phyloP scores from a whole-genome alignment of 2,113 vertebrate genomes.

The Ptilonorhynchus violaceus region DNA sequence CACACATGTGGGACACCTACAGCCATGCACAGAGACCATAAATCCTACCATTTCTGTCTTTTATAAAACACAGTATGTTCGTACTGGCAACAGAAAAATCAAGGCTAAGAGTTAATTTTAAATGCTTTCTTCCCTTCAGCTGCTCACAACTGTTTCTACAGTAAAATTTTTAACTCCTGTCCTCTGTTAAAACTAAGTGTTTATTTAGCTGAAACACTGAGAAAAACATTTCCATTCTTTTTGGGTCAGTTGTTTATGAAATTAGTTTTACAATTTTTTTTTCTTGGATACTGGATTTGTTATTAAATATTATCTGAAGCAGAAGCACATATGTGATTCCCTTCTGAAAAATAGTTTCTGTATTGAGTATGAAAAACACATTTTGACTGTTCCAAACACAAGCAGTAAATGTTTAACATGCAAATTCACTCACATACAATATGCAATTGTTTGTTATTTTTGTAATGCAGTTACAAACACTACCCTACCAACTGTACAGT shows the following conservation, averaged over 20 bases:
- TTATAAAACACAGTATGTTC: background rate
- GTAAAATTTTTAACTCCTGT: background rate
- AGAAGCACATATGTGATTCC: background rate
- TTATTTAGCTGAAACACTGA: background rate
- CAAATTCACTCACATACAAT: background rate
- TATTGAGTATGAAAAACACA: background rate
- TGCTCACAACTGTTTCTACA: background rate
- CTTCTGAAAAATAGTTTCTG: background rate
- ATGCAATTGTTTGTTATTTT: background rate
- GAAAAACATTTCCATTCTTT: background rate
- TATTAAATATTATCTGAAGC: slow-evolving; percentile 1
- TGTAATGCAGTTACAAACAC: background rate
- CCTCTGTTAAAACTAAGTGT: background rate
- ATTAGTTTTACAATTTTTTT: background rate
- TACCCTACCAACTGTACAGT: background rate
- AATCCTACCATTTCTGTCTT: background rate
- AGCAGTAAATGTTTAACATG: background rate
- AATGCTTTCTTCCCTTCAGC: background rate
- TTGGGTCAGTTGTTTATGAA: background rate
- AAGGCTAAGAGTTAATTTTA: background rate
- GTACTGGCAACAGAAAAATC: background rate
- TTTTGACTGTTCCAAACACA: background rate
- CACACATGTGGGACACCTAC: background rate
- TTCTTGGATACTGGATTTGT: background rate
- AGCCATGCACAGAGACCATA: background rate